Base-by-base conservation (phyloP, 1,140 invertebrate genomes). In the Anoplolepis gracilipes region DNA sequence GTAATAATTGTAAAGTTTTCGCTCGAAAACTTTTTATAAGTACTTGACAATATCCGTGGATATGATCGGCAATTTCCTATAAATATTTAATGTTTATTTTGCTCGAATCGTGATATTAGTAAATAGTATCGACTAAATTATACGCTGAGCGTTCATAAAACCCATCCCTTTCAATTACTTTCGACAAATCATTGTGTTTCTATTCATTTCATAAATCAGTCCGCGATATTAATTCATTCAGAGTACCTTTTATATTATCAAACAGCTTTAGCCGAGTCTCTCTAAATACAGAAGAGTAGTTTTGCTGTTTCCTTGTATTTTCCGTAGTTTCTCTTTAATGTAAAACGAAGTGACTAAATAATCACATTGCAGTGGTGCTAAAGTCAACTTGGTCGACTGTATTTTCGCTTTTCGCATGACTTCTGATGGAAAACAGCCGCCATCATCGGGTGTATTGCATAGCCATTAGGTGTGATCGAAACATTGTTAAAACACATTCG, bases 401-500 rank as follows among this genome's bases (percentile, higher is more conserved):
- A 4, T 57, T 49, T 81, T 59, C 36, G 25, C 33, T 55, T 28
- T 69, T 62, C 49, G 16, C 84, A 28, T 64, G n/a, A 61, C n/a
- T 42, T 67, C n/a, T 36, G 11, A 28, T 72, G 65, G 72, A 69
- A 72, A 81, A 55, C 85, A 55, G 36, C 64, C 57, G 13, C 59
- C 55, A 64, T 65, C 73, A 22, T 28, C 70, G 30, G 42, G n/a
- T n/a, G n/a, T 28, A 36, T 10, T n/a, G 62, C 53, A 25, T 28
- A 11, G 64, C 46, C 36, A 49, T 86, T 86, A 78, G 61, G 39
- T 59, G 28, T 59, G 28, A 70, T 57, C 28, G 67, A 36, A 86
- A 70, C 57, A 86, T 86, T 82, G 85, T 87, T 64, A 73, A 57
- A 39, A 42, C 16, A n/a, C 19, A 62, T 55, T 72, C 67, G 65